Conservation (phyloP, 2,888 invertebrate species). For the Tupiocoris notatus region DNA sequence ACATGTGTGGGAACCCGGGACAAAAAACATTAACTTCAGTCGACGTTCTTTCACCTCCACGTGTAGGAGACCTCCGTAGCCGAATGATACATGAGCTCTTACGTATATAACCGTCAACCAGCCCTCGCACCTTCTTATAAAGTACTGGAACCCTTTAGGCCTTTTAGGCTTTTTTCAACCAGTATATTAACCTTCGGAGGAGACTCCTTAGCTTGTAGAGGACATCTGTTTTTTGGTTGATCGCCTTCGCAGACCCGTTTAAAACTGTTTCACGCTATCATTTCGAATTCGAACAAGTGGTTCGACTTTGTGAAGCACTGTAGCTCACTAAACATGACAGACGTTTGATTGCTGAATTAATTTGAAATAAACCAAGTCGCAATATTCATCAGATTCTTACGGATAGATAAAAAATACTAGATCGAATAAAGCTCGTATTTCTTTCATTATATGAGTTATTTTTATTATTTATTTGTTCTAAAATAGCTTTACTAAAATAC, state of each 20-base stretch:
- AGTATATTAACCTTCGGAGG: not conserved
- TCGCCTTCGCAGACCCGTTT: not conserved
- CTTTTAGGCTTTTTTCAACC: not conserved
- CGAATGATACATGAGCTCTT: constrained; percentile 30
- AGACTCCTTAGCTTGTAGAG: not conserved
- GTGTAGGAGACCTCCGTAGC: constrained; percentile 25
- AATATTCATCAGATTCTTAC: too few species aligned
- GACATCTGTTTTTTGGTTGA: not conserved
- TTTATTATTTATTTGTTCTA: too few species aligned
- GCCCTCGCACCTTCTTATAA: constrained; percentile 28
- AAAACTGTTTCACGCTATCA: not conserved
- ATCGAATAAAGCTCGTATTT: too few species aligned
- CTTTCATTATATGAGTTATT: too few species aligned
- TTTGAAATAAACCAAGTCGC: too few species aligned
- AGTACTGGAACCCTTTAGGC: not conserved
- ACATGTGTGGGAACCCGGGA: constrained; percentile 39
- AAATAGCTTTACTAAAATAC: too few species aligned
- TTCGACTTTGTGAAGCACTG: too few species aligned
- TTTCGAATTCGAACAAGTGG: too few species aligned
- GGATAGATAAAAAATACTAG: too few species aligned
- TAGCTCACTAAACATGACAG: too few species aligned
- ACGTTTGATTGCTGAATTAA: too few species aligned
- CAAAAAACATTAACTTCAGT: constrained; percentile 14
- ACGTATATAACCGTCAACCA: not conserved
- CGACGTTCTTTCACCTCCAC: constrained; percentile 34